Evolutionary conservation across 2,888 invertebrate genomes (phyloP).

Genomic region (Phasia obesa): DNA sequence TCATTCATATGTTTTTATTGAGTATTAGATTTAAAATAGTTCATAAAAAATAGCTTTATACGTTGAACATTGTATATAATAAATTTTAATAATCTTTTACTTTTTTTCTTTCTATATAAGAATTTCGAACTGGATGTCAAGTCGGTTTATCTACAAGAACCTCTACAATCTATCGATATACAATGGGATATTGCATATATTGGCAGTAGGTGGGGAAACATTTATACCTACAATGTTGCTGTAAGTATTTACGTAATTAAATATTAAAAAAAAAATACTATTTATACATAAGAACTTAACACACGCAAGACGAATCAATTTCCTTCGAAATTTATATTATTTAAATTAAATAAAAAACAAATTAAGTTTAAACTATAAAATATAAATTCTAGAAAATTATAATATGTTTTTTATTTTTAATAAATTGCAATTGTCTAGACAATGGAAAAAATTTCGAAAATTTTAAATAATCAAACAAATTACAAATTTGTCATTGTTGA

Average conservation of each 20-base stretch:
- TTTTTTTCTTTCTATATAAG: slow-evolving; percentile 72
- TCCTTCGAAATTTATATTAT: too few species aligned
- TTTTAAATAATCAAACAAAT: neutral
- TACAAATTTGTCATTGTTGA: too few species aligned
- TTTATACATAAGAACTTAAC: too few species aligned
- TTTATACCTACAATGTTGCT: slow-evolving; percentile 87
- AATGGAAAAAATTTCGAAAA: neutral
- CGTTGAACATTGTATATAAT: neutral
- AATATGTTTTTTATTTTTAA: too few species aligned
- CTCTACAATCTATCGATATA: slow-evolving; percentile 89
- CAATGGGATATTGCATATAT: slow-evolving; percentile 89
- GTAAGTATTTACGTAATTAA: slow-evolving; percentile 81
- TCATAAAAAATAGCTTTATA: too few species aligned
- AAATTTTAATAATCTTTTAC: neutral
- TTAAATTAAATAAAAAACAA: too few species aligned
- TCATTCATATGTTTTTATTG: too few species aligned
- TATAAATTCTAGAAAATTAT: too few species aligned
- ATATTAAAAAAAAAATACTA: too few species aligned
- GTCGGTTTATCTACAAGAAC: slow-evolving; percentile 80
- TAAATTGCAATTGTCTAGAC: neutral
- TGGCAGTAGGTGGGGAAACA: slow-evolving; percentile 88
- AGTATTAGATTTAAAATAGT: too few species aligned
- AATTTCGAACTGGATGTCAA: slow-evolving; percentile 78
- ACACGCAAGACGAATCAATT: too few species aligned
- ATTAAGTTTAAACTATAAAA: too few species aligned